Evolutionary conservation across 1,140 invertebrate species (phyloP), one percentile per base, ranked within the genome.

Genomic region (Drosophila baimaii): DNA sequence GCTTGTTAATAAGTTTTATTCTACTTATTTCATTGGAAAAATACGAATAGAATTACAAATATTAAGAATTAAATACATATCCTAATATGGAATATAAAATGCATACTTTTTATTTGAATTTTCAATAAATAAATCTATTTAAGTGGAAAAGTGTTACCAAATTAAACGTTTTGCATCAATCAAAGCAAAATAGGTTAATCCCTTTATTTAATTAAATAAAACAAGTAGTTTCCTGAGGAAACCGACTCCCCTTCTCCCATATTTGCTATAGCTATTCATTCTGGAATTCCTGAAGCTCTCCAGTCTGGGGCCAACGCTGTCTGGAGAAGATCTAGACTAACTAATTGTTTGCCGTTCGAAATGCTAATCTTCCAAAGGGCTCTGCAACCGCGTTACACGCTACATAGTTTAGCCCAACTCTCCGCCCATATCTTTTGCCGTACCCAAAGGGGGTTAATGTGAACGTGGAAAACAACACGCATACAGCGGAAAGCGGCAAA

Each of bases 381-480:
- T 64, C 49, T n/a, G 69, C 79, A 78, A 61, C 79, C 79, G 73
- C 63, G 76, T 82, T 82, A 82, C 80, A 64, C 77, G 55, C 47
- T 44, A 41, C 33, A 56, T 49, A 25, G 54, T 27, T n/a, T 15
- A 39, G 25, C 55, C n/a, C 15, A 35, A 19, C 37, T 10, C 21
- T 17, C 43, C 23, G 27, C 19, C 37, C 5, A 17, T n/a, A n/a
- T 19, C 15, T 66, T 41, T n/a, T 12, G 8, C 29, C 54, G 15
- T 25, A 5, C 37, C n/a, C n/a, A 2, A 41, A 19, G 41, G 69
- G 31, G 27, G 17, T 19, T 33, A 35, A 5, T 15, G 19, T 10
- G 7, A n/a, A 54, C 41, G 54, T 35, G 59, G 44, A 35, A 52
- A 33, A 52, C 27, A 17, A 9, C 39, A 39, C 58, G 44, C 55